Base-by-base conservation (phyloP, 2,888 invertebrate species). In the Drosophila fungiperda region DNA sequence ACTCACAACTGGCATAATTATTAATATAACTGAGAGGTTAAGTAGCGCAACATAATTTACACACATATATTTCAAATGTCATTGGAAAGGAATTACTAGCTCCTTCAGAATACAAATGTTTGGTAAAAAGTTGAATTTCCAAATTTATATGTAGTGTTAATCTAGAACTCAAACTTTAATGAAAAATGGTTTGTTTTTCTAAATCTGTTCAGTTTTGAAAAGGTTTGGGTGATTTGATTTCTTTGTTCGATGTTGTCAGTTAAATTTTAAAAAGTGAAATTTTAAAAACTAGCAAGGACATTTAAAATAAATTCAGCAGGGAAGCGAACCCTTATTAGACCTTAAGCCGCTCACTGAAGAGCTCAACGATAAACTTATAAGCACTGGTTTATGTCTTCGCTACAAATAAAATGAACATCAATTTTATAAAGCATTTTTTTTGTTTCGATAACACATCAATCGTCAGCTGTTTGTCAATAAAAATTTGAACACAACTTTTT, bases 381-480 rank as follows among this genome's bases (percentile, higher is more conserved):
- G 15, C 3, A 33, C 5, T 67, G 67, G 11, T 17, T 32, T 8
- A 15, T 7, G 23, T 26, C 45, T 5, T n/a, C 7, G 7, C 11
- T 48, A 8, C 36, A 45, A 20, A 4, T 11, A 38, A 11, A 20
- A 29, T 7, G 15, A 17, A 36, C 36, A 15, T 8, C 3, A 23
- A 15, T 23, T 45, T 23, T 8, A 23, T 23, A 23, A 15, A 8
- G 29, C 9, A 40, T 17, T 23, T 33, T 59, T 7, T 20, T 23
- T 6, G 11, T 23, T n/a, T 40, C 26, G 35, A 48, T 36, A 40
- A n/a, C 0, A 20, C 12, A 23, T 32, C 1, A 9, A 59, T 76
- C 38, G 50, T 9, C 80, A 78, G 81, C 77, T 80, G 77, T 42
- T 58, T 76, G 77, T 38, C 52, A 15, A 11, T 12, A 9, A 20